Evolutionary conservation across 2,113 vertebrate genomes (phyloP).

Genomic region (Isichthys henryi): DNA sequence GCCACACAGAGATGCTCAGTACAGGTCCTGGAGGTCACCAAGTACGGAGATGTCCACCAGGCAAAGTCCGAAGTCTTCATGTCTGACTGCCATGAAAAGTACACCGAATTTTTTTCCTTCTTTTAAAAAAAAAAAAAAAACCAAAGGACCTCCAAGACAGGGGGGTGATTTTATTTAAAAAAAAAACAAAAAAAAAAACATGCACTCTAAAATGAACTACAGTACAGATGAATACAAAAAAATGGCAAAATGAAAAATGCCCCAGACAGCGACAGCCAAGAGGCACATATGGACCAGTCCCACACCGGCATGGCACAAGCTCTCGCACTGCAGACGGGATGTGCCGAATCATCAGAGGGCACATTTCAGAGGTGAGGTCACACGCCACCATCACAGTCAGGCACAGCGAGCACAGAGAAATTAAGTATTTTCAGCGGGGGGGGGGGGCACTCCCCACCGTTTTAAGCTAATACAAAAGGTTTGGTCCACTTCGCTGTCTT

Average conservation of each 20-base stretch:
- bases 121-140: neutral
- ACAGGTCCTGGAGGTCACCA: neutral
- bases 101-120: neutral
- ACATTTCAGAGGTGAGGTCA: neutral
- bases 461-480: neutral
- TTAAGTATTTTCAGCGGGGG: neutral
- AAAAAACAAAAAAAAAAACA: neutral
- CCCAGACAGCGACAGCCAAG: neutral
- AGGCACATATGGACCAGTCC: neutral
- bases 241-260: neutral
- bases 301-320: neutral
- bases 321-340: neutral
- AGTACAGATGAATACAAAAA: neutral
- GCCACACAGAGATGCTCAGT: neutral
- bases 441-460: neutral
- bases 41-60: neutral
- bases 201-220: constrained; percentile 1
- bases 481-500: neutral
- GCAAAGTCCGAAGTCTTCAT: neutral
- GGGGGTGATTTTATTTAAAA: neutral
- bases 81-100: neutral
- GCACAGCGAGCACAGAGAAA: neutral
- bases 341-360: neutral
- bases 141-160: neutral
- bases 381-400: neutral